A percentile compares a stretch with the other conserved stretches of the same genome.
Conservation (phyloP, 1,140 invertebrate species). For the Venturia canescens region DNA sequence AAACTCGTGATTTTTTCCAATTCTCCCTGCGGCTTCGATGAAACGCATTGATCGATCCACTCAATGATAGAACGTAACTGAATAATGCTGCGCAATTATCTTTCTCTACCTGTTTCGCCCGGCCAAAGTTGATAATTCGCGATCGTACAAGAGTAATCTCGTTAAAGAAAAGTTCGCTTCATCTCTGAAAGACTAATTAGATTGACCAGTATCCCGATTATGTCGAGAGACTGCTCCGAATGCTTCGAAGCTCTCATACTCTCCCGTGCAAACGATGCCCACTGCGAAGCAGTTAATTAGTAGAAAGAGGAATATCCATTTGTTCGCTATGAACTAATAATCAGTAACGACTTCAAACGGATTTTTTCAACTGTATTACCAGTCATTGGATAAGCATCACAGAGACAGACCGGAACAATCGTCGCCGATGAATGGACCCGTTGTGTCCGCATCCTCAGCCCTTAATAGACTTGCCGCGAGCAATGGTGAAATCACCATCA, state of each 20-base stretch:
- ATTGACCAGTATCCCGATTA: conserved; percentile 55
- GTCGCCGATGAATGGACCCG: conserved; percentile 74
- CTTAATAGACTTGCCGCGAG: conserved; percentile 83
- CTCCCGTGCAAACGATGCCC: conserved; percentile 56
- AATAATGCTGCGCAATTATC: conserved; percentile 45
- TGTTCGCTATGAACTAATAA: background rate
- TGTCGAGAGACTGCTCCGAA: conserved; percentile 32
- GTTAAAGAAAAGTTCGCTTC: conserved; percentile 62
- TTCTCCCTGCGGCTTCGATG: conserved; percentile 19
- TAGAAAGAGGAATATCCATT: conserved; percentile 43
- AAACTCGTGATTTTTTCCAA: conserved; percentile 23
- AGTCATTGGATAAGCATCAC: conserved; percentile 74
- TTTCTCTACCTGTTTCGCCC: conserved; percentile 24
- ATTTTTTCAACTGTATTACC: conserved; percentile 41
- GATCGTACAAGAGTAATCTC: conserved; percentile 59
- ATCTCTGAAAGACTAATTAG: conserved; percentile 64
- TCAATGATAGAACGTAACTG: background rate
- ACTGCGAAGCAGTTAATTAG: conserved; percentile 62
- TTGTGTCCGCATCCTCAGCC: conserved; percentile 73
- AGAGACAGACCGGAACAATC: conserved; percentile 74
- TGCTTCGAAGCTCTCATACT: background rate
- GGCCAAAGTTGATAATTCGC: conserved; percentile 56
- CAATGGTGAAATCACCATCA: conserved; percentile 88
- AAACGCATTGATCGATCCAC: conserved; percentile 22
- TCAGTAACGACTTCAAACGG: background rate